Percentiles rank a stretch among this genome's conserved stretches.
Evolutionary conservation across 92 coral and sea anemone genomes (phyloP).

Genomic region (Chrysogorgia sp.): DNA sequence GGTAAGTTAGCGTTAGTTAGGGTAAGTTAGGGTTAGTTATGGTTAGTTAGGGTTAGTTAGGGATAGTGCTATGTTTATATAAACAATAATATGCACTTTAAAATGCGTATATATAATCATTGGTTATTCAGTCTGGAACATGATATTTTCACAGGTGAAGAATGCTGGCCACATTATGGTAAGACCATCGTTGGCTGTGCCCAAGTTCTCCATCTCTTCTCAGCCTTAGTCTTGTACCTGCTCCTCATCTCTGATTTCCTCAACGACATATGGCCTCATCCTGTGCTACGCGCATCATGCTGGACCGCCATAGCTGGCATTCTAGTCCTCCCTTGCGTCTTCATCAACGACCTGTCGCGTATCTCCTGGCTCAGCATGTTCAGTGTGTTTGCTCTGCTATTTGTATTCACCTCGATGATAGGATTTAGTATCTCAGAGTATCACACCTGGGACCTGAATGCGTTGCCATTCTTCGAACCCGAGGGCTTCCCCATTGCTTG

Average conservation of each 20-base stretch:
- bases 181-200: conserved; percentile 77
- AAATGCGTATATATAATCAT: too few relatives aligned
- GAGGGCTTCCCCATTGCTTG: conserved; percentile 96
- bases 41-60: too few relatives aligned
- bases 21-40: too few relatives aligned
- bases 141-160: conserved; percentile 70
- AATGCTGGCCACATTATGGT: conserved; percentile 89
- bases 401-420: conserved; percentile 79
- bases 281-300: conserved; percentile 67
- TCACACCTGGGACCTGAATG: conserved; percentile 78
- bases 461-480: conserved; percentile 80
- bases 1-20: too few relatives aligned
- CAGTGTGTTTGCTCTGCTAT: conserved; percentile 88
- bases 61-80: too few relatives aligned
- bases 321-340: conserved; percentile 83
- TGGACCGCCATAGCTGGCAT: conserved; percentile 92
- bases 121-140: not conserved
- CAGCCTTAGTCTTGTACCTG: conserved; percentile 98
- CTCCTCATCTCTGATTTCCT: conserved; percentile 95
- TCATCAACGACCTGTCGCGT: conserved; percentile 85
- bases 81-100: too few relatives aligned
- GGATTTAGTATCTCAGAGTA: conserved; percentile 89
- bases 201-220: conserved; percentile 87
- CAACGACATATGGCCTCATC: conserved; percentile 83
- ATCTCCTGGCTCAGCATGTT: conserved; percentile 98